Evolutionary conservation across 2,797 vertebrate species (phyloP).

Genomic region (Muraenolepis orangiensis): DNA sequence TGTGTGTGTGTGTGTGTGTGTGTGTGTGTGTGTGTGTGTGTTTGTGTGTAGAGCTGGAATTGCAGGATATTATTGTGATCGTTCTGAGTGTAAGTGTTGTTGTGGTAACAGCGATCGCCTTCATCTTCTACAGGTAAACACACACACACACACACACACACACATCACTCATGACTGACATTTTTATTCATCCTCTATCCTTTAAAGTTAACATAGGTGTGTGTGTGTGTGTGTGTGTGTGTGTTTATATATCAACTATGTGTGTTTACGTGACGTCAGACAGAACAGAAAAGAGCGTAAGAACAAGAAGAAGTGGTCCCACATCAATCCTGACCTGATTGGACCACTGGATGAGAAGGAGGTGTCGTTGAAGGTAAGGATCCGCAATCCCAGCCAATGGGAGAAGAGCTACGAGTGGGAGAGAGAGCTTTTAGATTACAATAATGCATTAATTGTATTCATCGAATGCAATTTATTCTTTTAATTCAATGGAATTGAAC

Average conservation of each 20-base stretch:
- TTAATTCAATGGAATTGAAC: no score
- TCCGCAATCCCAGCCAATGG: not conserved
- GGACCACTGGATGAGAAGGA: slow-evolving; percentile 83
- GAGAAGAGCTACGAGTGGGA: not conserved
- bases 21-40: not conserved
- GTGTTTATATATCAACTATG: not conserved
- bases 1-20: slow-evolving; percentile 7
- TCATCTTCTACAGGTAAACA: slow-evolving; percentile 88
- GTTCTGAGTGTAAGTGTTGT: slow-evolving; percentile 80
- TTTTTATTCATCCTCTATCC: not conserved
- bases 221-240: not conserved
- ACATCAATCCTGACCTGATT: slow-evolving; percentile 84
- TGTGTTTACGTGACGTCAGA: slow-evolving; percentile 57
- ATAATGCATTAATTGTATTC: not conserved
- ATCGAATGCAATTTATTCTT: no score
- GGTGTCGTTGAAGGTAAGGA: slow-evolving; percentile 85
- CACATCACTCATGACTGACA: not conserved
- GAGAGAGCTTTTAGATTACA: not conserved
- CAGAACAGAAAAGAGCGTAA: slow-evolving; percentile 84
- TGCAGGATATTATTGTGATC: slow-evolving; percentile 80
- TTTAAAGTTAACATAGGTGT: not conserved
- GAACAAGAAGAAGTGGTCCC: slow-evolving; percentile 88
- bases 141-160: not conserved
- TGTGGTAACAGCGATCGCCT: slow-evolving; percentile 81
- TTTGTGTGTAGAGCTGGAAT: slow-evolving; percentile 42